These are phyloP conservation scores for Drosophila chauvacae DNA, from an alignment of 1,140 invertebrate species.

Conservation along the genomic window DNA sequence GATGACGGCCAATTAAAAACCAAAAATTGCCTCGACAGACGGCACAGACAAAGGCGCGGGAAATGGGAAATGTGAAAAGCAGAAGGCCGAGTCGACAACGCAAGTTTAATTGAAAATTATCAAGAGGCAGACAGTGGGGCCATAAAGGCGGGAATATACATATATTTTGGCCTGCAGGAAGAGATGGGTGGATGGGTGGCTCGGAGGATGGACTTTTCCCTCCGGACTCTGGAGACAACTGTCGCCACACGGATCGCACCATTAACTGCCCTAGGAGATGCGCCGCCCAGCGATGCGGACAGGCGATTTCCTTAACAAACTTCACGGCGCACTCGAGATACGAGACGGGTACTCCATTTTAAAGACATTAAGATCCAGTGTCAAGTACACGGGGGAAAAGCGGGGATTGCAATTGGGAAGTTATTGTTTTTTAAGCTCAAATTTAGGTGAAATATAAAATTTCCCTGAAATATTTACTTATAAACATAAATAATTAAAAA, in stretches of 20 bases:
- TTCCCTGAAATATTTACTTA: not conserved
- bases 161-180: not conserved
- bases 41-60: slow-evolving; percentile 18
- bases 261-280: slow-evolving; percentile 37
- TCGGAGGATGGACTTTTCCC: not conserved
- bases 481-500: not conserved
- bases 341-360: slow-evolving; percentile 33
- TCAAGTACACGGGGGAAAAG: not conserved
- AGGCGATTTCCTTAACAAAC: slow-evolving; percentile 51
- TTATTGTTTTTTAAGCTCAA: not conserved
- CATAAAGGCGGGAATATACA: slow-evolving; percentile 23
- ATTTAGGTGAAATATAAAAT: not conserved
- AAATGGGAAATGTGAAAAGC: slow-evolving; percentile 2
- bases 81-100: slow-evolving; percentile 1
- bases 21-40: slow-evolving; percentile 51
- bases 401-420: rapidly evolving
- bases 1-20: slow-evolving; percentile 64
- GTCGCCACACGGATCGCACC: slow-evolving; percentile 32
- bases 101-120: slow-evolving; percentile 68
- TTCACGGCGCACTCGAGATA: slow-evolving; percentile 26
- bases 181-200: not conserved
- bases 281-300: not conserved
- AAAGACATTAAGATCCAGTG: slow-evolving; percentile 32
- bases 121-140: slow-evolving; percentile 27
- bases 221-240: slow-evolving; percentile 11